Percentiles rank a stretch among this genome's conserved stretches.
Evolutionary conservation across 2,797 vertebrate genomes (phyloP).

Genomic region (Sphenopsis melanotis): DNA sequence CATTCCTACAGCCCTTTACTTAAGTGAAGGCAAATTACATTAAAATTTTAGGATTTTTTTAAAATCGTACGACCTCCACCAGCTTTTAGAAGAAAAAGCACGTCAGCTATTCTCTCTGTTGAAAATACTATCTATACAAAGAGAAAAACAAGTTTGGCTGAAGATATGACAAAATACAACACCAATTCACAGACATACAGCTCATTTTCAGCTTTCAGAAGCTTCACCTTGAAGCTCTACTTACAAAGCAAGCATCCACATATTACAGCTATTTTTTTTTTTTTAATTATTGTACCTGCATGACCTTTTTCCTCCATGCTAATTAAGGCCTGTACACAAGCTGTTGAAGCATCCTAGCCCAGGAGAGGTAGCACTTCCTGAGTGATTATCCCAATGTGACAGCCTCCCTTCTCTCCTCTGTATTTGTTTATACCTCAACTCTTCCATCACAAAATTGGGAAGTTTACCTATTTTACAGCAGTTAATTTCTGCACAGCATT

Average conservation of each 20-base stretch:
- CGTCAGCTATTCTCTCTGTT: background rate
- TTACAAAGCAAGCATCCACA: background rate
- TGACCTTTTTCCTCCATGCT: background rate
- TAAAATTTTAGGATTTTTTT: background rate
- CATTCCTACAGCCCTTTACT: background rate
- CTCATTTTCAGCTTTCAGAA: constrained; percentile 16
- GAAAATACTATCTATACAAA: background rate
- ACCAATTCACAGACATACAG: background rate
- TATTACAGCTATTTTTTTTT: background rate
- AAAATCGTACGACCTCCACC: background rate
- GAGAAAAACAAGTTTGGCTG: background rate
- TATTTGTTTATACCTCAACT: background rate
- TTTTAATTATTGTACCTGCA: background rate
- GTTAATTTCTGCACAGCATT: background rate
- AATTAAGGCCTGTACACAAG: background rate
- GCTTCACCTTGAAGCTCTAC: background rate
- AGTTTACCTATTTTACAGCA: background rate
- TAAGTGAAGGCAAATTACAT: background rate
- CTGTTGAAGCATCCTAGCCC: background rate
- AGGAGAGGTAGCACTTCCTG: background rate
- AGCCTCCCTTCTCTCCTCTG: background rate
- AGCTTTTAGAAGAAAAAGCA: background rate
- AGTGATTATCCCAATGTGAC: background rate
- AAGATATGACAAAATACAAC: background rate
- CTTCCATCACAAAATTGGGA: background rate